These are phyloP conservation scores for Caenorhabditis inopinata DNA, from an alignment of 1,140 invertebrate species.

Conservation along the genomic window DNA sequence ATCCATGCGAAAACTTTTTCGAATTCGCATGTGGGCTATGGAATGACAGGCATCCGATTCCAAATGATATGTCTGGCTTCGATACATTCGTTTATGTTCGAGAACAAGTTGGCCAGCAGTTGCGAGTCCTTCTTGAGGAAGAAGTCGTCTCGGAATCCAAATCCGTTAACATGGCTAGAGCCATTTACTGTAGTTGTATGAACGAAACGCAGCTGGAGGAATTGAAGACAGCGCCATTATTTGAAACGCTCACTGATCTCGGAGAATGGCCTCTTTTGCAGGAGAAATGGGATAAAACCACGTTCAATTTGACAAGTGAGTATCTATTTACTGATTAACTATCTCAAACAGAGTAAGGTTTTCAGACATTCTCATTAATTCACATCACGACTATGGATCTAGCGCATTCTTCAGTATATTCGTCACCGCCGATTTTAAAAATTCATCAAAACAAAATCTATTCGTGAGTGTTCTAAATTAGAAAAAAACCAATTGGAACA, in stretches of 20 bases:
- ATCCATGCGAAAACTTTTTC: constrained; percentile 74
- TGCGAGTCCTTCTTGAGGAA: constrained; percentile 49
- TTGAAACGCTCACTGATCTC: constrained; percentile 75
- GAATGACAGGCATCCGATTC: constrained; percentile 86
- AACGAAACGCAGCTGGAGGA: constrained; percentile 45
- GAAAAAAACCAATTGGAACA: no score
- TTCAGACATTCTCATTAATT: constrained; percentile 73
- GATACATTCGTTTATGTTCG: constrained; percentile 49
- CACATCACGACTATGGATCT: constrained; percentile 81
- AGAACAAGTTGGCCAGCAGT: constrained; percentile 51
- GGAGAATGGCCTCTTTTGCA: constrained; percentile 83
- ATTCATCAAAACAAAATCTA: constrained; percentile 67
- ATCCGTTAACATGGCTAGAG: constrained; percentile 47
- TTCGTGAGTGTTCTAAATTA: constrained; percentile 59
- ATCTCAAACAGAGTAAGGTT: no score
- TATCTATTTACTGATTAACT: no score
- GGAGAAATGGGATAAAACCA: constrained; percentile 70
- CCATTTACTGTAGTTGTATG: constrained; percentile 49
- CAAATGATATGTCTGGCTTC: constrained; percentile 68
- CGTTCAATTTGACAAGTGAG: constrained; percentile 75
- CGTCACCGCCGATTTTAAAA: constrained; percentile 67
- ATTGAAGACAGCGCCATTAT: constrained; percentile 71
- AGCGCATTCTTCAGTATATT: constrained; percentile 65
- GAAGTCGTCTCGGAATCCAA: constrained; percentile 8
- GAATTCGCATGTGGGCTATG: constrained; percentile 78